phyloP scores from a whole-genome alignment of 2,888 invertebrate genomes.

The Smittia sp. region DNA sequence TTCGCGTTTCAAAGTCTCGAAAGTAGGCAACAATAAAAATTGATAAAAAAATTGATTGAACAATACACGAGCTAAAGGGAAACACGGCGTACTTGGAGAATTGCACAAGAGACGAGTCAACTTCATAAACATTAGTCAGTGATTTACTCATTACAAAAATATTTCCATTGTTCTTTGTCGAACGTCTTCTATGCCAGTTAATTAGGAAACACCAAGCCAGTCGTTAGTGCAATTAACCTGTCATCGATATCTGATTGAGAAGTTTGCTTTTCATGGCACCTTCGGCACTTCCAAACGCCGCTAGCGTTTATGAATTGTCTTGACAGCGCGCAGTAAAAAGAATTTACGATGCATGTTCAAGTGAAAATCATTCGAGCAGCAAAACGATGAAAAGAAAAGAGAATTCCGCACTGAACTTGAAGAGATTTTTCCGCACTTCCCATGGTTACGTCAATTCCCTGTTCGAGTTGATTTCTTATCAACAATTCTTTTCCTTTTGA shows the following conservation, averaged over 20 bases:
- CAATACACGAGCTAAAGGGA: neutral
- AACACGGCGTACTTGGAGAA: neutral
- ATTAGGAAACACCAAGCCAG: conserved; percentile 6
- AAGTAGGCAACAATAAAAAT: neutral
- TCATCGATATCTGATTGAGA: neutral
- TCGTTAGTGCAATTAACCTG: neutral
- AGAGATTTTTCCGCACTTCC: neutral
- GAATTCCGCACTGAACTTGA: neutral
- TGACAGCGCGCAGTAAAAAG: neutral
- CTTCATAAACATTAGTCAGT: neutral
- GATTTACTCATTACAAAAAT: conserved; percentile 21
- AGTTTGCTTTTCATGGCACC: neutral
- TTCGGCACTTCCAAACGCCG: neutral
- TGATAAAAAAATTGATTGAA: neutral
- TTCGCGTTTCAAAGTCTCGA: too few species aligned
- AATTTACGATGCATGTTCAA: neutral
- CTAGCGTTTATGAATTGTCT: neutral
- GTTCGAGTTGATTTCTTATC: neutral
- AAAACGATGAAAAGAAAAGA: neutral
- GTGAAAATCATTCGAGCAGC: neutral
- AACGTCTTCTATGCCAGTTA: neutral
- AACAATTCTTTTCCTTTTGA: neutral
- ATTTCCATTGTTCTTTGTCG: conserved; percentile 15
- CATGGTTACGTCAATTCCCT: neutral
- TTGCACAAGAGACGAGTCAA: neutral